phyloP scores from a whole-genome alignment of 2,113 vertebrate genomes.

The Cichladusa arquata region DNA sequence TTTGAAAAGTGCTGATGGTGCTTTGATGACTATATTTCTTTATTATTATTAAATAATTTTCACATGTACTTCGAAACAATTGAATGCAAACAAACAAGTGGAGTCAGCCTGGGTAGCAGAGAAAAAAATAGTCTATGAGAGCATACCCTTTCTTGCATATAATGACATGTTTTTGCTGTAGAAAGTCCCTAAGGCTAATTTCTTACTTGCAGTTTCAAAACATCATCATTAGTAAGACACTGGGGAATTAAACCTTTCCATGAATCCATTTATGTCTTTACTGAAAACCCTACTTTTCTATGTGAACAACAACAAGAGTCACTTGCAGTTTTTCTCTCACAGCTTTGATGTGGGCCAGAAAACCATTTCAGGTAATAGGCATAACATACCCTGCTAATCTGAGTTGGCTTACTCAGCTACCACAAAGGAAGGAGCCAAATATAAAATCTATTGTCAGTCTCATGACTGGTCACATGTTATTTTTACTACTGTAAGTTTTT shows the following conservation, averaged over 20 bases:
- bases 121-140: constrained; percentile 44
- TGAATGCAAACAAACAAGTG: constrained; percentile 32
- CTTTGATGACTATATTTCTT: not conserved
- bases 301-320: not conserved
- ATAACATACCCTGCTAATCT: not conserved
- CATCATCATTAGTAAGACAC: constrained; percentile 41
- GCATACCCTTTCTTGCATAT: constrained; percentile 41
- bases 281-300: constrained; percentile 11
- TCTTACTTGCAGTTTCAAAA: constrained; percentile 41
- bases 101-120: constrained; percentile 3
- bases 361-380: constrained; percentile 18
- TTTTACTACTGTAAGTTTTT: not conserved
- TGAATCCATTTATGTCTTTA: constrained; percentile 36
- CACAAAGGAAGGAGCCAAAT: constrained; percentile 23
- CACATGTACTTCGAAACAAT: not conserved
- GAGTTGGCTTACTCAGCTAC: not conserved
- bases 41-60: not conserved
- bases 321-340: not conserved
- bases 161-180: constrained; percentile 61
- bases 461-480: not conserved
- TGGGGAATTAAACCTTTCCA: constrained; percentile 14
- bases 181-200: constrained; percentile 47
- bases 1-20: not conserved
- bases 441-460: constrained; percentile 16
- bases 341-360: constrained; percentile 21